phyloP scores from a whole-genome alignment of 2,113 vertebrate species.

The Micromys minutus region DNA sequence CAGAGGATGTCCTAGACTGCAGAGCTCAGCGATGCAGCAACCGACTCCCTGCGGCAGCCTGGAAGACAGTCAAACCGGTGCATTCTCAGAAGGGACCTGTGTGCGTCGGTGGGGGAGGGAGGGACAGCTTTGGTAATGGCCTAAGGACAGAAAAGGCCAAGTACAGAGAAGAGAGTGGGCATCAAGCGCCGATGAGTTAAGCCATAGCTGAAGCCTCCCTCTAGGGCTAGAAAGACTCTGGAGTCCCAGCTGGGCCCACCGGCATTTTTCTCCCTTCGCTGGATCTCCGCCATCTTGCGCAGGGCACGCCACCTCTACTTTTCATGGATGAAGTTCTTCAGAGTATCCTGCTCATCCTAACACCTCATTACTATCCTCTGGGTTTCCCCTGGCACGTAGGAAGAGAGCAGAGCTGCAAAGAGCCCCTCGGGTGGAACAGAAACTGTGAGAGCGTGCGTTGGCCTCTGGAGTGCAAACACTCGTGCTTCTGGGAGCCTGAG shows the following conservation, averaged over 20 bases:
- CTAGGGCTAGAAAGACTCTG: neutral
- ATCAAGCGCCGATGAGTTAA: rapidly evolving
- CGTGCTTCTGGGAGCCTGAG: neutral
- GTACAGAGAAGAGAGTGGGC: neutral
- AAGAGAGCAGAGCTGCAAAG: neutral
- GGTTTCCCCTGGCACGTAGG: neutral
- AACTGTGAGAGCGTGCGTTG: neutral
- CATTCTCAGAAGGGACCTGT: neutral
- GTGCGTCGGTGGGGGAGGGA: neutral
- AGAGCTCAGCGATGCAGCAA: neutral
- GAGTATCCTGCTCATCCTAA: neutral
- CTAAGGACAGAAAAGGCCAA: neutral
- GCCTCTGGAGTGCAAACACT: neutral
- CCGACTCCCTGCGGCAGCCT: neutral
- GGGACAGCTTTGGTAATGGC: neutral
- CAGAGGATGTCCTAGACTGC: neutral
- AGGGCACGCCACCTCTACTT: neutral
- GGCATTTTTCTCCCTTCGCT: neutral
- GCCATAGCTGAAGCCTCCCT: neutral
- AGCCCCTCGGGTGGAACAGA: neutral
- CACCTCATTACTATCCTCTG: neutral
- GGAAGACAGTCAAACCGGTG: neutral
- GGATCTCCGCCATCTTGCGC: neutral
- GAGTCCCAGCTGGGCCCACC: neutral
- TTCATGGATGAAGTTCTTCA: conserved; percentile 1